Base-by-base conservation (phyloP, 2,888 invertebrate species). In the Erpobdella octoculata region DNA sequence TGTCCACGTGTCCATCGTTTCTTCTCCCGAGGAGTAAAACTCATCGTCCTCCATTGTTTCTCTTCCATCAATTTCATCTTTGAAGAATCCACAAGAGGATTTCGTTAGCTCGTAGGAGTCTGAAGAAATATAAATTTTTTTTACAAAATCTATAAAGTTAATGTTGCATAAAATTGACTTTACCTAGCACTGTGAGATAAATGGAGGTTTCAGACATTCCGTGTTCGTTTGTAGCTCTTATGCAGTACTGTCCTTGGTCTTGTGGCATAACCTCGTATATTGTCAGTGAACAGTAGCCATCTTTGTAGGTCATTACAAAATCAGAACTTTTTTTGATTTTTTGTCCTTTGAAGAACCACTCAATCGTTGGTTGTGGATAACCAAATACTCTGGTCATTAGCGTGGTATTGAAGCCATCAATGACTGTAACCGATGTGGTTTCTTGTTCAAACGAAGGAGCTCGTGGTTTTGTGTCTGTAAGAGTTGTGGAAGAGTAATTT, bases 21-120 rank as follows among this genome's bases (percentile, higher is more conserved):
- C 69, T 58, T 69, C 69, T 21, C 69, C 69, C n/a, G 69, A 69
- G n/a, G 69, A 69, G 48, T 69, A 69, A 3, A 53, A 1, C 36
- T 69, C 69, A 36, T 69, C 69, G 18, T 69, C 69, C 18, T 69
- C 69, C 18, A 58, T n/a, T 8, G 35, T 9, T 28, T 69, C 58
- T 36, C 35, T 21, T 25, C 46, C 53, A 1, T 6, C 12, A 6
- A 35, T 33, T 25, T 69, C 53, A 18, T 28, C 69, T 4, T n/a
- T 28, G 31, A 18, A 8, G 12, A 28, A 9, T 25, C 31, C 58
- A 28, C 31, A 35, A 58, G 58, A 4, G 1, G 58, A 18, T 18
- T 18, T 58, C 28, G 48, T 31, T 28, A 67, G 21, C 31, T 67
- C 67, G 31, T 67, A 67, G 5, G 67, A 36, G 31, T 67, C 67